Conservation (phyloP, 2,113 vertebrate species). For the Apistogramma diplotaenia region DNA sequence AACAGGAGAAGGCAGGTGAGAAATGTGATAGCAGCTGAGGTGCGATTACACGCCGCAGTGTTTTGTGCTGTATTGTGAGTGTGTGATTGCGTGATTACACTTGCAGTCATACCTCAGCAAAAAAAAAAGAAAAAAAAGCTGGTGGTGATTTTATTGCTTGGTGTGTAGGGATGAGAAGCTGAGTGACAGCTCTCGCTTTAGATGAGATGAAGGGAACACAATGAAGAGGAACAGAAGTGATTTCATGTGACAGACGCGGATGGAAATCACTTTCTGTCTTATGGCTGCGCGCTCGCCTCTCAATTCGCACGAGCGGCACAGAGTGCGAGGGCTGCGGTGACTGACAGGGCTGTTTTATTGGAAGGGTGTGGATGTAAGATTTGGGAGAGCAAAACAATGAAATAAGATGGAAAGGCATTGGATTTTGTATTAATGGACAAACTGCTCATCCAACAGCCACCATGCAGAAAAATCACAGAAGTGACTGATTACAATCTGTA, state of each 20-base stretch:
- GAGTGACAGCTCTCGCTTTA: conserved; percentile 43
- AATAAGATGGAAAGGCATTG: background rate
- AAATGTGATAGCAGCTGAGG: background rate
- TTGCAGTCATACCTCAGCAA: background rate
- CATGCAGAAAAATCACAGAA: background rate
- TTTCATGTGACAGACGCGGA: conserved; percentile 50
- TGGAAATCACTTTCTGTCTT: conserved; percentile 25
- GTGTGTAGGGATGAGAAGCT: background rate
- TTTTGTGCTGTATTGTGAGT: background rate
- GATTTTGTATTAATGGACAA: background rate
- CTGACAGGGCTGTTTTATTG: background rate
- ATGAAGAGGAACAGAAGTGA: conserved; percentile 17
- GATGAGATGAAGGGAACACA: conserved; percentile 16
- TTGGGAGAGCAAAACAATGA: background rate
- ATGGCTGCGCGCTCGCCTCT: background rate
- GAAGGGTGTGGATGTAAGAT: background rate
- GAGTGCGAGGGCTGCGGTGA: background rate
- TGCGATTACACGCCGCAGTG: background rate
- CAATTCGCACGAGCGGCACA: background rate
- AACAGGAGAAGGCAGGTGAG: background rate
- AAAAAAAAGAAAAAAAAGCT: background rate
- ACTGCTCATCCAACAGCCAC: background rate
- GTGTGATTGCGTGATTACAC: conserved; percentile 7
- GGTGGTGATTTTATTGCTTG: background rate
- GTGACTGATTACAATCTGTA: background rate